phyloP scores from a whole-genome alignment of 2,797 vertebrate species.

The Liasis olivaceus region DNA sequence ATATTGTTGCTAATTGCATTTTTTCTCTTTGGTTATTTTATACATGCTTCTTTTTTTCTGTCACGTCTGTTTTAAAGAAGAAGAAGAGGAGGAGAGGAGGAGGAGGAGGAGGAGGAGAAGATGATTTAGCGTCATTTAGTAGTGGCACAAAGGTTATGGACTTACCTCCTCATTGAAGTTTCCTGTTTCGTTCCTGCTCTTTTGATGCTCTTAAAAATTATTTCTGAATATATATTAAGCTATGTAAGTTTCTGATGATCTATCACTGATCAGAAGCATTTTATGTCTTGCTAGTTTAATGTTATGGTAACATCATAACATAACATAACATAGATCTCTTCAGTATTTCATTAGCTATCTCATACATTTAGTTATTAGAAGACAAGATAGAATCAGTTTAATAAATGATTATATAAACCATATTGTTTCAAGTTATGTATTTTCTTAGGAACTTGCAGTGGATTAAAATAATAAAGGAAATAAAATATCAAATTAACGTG shows the following conservation, averaged over 20 bases:
- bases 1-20: not conserved
- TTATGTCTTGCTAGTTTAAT: not conserved
- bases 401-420: not conserved
- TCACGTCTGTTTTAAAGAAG: not conserved
- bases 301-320: not conserved
- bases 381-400: not conserved
- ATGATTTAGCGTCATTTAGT: not conserved
- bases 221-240: not conserved
- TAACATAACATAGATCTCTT: not conserved
- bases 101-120: not conserved
- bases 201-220: not conserved
- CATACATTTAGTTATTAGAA: not conserved
- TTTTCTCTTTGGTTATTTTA: not conserved
- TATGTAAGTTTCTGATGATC: not conserved
- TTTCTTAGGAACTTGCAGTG: not conserved
- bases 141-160: not conserved
- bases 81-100: not conserved
- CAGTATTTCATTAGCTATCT: not conserved
- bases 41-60: not conserved
- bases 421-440: not conserved
- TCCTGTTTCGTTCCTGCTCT: not conserved
- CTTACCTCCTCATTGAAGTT: not conserved
- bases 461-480: not conserved
- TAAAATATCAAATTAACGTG: not conserved
- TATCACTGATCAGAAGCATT: not conserved